Evolutionary conservation across 2,797 vertebrate genomes (phyloP), one percentile per base, ranked within the genome.

Genomic region (Moxostoma hubbsi): DNA sequence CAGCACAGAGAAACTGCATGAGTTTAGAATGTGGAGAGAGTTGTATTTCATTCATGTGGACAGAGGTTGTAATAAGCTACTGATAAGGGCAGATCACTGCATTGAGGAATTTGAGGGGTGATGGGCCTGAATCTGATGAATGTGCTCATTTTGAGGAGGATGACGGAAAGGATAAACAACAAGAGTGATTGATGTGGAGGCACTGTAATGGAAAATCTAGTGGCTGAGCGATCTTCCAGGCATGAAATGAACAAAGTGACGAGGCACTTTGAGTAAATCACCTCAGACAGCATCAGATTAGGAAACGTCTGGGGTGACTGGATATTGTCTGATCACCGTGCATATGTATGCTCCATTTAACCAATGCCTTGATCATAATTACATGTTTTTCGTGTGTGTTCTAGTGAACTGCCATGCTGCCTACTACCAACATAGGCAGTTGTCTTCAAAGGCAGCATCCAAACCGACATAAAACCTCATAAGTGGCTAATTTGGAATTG

Each of bases 211-310:
- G 88, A 89, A 89, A 91, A 88, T 85, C 74, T 82, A 84, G 68
- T 75, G 83, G 77, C 89, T 82, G 2, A 51, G 55, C 53, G 85
- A 89, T 88, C 89, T 90, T 64, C 82, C 85, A 86, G 84, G 84
- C 88, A 83, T 89, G 90, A 92, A 90, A 92, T 90, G 85, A 91
- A 91, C 84, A 88, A 86, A 88, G 85, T 84, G 83, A 88, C 85
- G 58, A 86, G 64, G 86, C 73, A 46, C 73, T n/a, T n/a, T n/a
- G 77, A 85, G 81, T 85, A 85, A 89, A 90, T 88, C 85, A 87
- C 71, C 1, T 43, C 1, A 47, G 73, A 80, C 66, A 77, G 10
- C 70, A 75, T 81, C 15, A 50, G 57, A 70, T 86, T 72, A 7
- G 53, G 77, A 50, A 18, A 18, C 51, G 81, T 73, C 68, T 11